Evolutionary conservation across 2,888 invertebrate species (phyloP).

Genomic region (Lathronympha strigana): DNA sequence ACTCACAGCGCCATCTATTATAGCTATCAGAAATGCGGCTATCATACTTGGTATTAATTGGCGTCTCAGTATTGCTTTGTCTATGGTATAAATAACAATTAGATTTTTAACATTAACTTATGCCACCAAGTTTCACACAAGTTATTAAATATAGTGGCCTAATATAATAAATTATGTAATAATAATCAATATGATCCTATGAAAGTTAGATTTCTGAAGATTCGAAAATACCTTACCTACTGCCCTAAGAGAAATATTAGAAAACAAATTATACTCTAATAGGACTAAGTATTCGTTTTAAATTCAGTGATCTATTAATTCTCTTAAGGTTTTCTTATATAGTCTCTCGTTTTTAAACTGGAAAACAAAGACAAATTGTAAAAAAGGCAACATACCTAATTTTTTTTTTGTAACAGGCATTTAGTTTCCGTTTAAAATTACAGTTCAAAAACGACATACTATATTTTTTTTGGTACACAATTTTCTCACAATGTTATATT

Average conservation of each 20-base stretch:
- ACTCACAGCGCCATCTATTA: too few species aligned
- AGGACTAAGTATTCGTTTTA: neutral
- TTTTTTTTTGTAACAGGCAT: neutral
- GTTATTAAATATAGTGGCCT: neutral
- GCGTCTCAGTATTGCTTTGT: neutral
- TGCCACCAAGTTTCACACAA: neutral
- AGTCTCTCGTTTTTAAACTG: neutral
- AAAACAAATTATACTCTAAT: neutral
- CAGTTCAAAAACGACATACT: slow-evolving; percentile 1
- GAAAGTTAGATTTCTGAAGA: slow-evolving; percentile 16
- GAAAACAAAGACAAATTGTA: too few species aligned
- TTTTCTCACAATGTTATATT: slow-evolving; percentile 20
- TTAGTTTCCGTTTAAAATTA: neutral
- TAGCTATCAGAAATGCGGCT: too few species aligned
- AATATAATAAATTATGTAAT: neutral
- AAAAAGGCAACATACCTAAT: too few species aligned
- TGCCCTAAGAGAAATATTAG: neutral
- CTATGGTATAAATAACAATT: neutral
- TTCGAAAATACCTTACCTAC: slow-evolving; percentile 2
- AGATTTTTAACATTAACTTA: neutral
- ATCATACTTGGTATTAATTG: neutral
- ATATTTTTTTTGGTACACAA: slow-evolving; percentile 9
- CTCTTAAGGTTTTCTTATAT: neutral
- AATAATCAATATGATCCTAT: too few species aligned
- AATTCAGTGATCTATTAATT: neutral